Evolutionary conservation across 2,113 vertebrate genomes (phyloP).

Genomic region (Pteruthius melanotis): DNA sequence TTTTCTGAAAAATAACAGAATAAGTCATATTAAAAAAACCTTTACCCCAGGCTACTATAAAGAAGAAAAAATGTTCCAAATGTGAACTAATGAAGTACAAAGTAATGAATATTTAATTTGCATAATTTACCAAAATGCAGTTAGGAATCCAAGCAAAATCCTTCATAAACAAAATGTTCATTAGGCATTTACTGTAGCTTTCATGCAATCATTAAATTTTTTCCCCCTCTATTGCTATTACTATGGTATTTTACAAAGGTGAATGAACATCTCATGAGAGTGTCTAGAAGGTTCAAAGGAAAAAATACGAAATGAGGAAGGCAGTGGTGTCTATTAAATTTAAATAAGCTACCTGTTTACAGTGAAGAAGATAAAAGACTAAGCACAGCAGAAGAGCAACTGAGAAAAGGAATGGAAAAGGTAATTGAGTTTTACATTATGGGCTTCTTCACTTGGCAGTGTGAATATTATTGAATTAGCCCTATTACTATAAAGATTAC

Average conservation of each 20-base stretch:
- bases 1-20: conserved; percentile 69
- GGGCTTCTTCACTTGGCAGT: conserved; percentile 33
- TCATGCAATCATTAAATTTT: conserved; percentile 50
- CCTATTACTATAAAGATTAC: conserved; percentile 58
- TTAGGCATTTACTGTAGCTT: conserved; percentile 66
- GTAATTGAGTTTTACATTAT: conserved; percentile 64
- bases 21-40: conserved; percentile 53
- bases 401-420: conserved; percentile 49
- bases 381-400: conserved; percentile 36
- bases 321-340: conserved; percentile 43
- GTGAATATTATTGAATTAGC: conserved; percentile 68
- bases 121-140: conserved; percentile 78
- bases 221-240: background rate
- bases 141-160: conserved; percentile 74
- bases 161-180: conserved; percentile 74
- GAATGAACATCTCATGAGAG: conserved; percentile 50
- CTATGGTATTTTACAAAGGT: conserved; percentile 30
- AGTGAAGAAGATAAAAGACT: conserved; percentile 62
- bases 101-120: conserved; percentile 86
- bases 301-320: background rate
- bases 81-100: conserved; percentile 79
- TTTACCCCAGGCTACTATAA: conserved; percentile 74
- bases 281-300: conserved; percentile 41
- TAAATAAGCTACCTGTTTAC: conserved; percentile 63
- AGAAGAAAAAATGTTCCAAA: conserved; percentile 77